These are phyloP conservation scores for Phenganax subtilis DNA, from an alignment of 92 coral and sea anemone genomes.

Conservation along the genomic window DNA sequence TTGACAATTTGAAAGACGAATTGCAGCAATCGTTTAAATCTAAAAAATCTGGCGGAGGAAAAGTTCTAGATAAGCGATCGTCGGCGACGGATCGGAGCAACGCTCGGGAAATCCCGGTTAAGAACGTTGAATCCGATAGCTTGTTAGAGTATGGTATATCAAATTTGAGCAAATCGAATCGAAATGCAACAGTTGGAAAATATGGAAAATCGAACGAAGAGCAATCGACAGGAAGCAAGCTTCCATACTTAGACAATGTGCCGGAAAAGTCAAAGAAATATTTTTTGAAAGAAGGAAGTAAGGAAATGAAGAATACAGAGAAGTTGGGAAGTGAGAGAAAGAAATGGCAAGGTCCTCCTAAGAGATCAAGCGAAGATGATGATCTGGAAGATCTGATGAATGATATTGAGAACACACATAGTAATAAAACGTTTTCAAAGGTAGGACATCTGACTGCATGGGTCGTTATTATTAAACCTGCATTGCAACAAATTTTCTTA, in stretches of 20 bases:
- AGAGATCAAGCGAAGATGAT: constrained; percentile 61
- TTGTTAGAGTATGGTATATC: constrained; percentile 26
- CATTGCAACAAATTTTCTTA: no score
- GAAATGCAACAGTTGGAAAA: neutral
- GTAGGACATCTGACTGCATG: neutral
- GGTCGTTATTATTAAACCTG: no score
- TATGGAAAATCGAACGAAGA: constrained; percentile 10
- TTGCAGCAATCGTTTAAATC: constrained; percentile 3
- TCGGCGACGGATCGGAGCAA: constrained; percentile 19
- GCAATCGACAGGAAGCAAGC: neutral
- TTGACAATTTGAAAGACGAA: neutral
- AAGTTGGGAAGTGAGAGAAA: constrained; percentile 54
- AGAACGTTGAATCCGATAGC: constrained; percentile 39
- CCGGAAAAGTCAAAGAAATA: constrained; percentile 21
- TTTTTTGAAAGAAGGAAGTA: constrained; percentile 28
- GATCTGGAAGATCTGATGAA: constrained; percentile 79
- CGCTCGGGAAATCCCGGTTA: constrained; percentile 34
- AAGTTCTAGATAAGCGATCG: constrained; percentile 6
- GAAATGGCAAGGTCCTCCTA: constrained; percentile 71
- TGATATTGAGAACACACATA: constrained; percentile 60
- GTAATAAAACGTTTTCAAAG: neutral
- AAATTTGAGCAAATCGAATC: constrained; percentile 18
- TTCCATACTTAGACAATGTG: constrained; percentile 26
- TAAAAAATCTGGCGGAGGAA: constrained; percentile 16
- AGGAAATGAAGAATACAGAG: constrained; percentile 20